These are phyloP conservation scores for Apomyelois bistriatella DNA, from an alignment of 2,888 invertebrate species.

Conservation along the genomic window DNA sequence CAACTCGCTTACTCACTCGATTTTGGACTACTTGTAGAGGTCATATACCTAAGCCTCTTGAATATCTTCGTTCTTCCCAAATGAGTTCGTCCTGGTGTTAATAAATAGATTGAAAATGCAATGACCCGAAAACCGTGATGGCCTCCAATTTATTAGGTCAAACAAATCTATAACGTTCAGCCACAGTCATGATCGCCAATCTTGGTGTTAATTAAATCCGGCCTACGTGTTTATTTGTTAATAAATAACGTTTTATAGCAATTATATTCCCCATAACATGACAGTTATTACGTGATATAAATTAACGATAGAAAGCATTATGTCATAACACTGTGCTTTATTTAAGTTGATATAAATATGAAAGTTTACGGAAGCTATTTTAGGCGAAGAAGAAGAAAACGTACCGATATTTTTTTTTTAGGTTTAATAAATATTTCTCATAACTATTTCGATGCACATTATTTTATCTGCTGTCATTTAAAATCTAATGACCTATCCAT, in stretches of 20 bases:
- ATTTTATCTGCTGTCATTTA: neutral
- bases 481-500: too few species aligned
- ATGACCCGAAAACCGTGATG: slow-evolving; percentile 23
- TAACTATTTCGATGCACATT: too few species aligned
- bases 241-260: slow-evolving; percentile 12
- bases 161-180: slow-evolving; percentile 20
- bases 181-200: slow-evolving; percentile 22
- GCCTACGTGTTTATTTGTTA: slow-evolving; percentile 18
- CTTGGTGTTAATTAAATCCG: slow-evolving; percentile 21
- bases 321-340: neutral
- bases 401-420: neutral
- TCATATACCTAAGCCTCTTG: too few species aligned
- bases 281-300: slow-evolving; percentile 10
- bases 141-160: slow-evolving; percentile 31
- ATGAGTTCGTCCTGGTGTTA: slow-evolving; percentile 37
- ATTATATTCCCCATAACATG: neutral
- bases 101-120: slow-evolving; percentile 34
- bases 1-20: too few species aligned
- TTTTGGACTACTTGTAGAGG: too few species aligned
- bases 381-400: neutral
- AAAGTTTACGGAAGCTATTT: neutral
- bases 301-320: neutral
- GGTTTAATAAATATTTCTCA: too few species aligned
- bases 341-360: neutral
- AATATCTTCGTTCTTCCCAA: slow-evolving; percentile 30